Conservation (phyloP, 2,797 vertebrate species). For the Mormyrops boulengeri region DNA sequence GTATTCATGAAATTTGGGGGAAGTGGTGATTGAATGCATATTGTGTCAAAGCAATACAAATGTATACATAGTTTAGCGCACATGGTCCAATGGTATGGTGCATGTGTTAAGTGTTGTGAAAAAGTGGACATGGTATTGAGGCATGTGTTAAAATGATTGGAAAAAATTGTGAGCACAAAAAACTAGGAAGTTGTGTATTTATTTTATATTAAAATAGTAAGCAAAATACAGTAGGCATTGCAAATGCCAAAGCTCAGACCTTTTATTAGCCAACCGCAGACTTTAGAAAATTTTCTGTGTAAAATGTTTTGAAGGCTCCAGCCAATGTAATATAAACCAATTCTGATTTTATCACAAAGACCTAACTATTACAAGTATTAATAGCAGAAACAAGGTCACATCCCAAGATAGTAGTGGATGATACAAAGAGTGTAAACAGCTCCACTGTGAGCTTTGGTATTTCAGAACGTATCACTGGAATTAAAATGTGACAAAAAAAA, state of each 20-base stretch:
- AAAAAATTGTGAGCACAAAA: too few species aligned
- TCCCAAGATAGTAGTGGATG: background rate
- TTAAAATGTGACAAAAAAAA: background rate
- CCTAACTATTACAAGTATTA: background rate
- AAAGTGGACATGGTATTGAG: too few species aligned
- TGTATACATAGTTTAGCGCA: too few species aligned
- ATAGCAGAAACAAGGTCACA: background rate
- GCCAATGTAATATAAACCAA: conserved; percentile 11
- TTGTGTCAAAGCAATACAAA: too few species aligned
- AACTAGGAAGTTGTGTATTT: conserved; percentile 42
- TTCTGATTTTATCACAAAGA: conserved; percentile 3
- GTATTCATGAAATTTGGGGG: too few species aligned
- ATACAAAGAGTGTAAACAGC: background rate
- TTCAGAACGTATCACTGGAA: background rate
- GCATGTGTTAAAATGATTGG: too few species aligned
- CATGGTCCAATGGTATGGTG: too few species aligned
- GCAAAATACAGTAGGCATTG: conserved; percentile 22
- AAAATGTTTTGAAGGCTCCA: conserved; percentile 12
- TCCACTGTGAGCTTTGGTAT: background rate
- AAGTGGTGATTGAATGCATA: too few species aligned
- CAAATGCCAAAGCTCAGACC: conserved; percentile 4
- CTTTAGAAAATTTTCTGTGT: conserved; percentile 18
- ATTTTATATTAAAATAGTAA: conserved; percentile 37
- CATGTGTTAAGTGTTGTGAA: too few species aligned
- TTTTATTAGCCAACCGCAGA: conserved; percentile 14